phyloP scores from a whole-genome alignment of 2,113 vertebrate species.

The Chauna torquata region DNA sequence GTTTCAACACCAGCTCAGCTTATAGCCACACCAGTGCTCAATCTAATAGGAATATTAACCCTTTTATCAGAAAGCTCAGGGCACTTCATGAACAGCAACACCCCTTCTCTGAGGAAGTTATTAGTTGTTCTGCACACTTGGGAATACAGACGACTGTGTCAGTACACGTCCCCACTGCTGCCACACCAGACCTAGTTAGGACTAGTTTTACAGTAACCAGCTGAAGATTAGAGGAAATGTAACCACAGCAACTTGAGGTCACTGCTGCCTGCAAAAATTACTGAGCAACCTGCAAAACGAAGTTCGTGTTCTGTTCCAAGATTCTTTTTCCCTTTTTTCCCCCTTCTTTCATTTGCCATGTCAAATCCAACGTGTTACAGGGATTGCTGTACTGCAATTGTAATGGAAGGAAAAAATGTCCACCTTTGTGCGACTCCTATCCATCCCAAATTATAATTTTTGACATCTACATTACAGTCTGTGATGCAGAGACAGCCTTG shows the following conservation, averaged over 20 bases:
- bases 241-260: not conserved
- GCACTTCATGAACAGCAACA: not conserved
- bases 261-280: not conserved
- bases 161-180: not conserved
- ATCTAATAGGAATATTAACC: not conserved
- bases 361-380: not conserved
- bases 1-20: not conserved
- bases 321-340: not conserved
- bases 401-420: not conserved
- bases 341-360: not conserved
- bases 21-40: not conserved
- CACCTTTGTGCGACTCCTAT: not conserved
- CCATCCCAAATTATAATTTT: not conserved
- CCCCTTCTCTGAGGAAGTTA: not conserved
- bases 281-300: not conserved
- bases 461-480: not conserved
- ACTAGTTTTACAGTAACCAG: not conserved
- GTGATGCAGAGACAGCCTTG: not conserved
- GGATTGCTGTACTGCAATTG: not conserved
- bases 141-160: not conserved
- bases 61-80: not conserved
- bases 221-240: not conserved
- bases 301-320: not conserved
- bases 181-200: not conserved
- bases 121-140: not conserved